Conservation (phyloP, 1,140 invertebrate genomes). For the Anoplolepis gracilipes region DNA sequence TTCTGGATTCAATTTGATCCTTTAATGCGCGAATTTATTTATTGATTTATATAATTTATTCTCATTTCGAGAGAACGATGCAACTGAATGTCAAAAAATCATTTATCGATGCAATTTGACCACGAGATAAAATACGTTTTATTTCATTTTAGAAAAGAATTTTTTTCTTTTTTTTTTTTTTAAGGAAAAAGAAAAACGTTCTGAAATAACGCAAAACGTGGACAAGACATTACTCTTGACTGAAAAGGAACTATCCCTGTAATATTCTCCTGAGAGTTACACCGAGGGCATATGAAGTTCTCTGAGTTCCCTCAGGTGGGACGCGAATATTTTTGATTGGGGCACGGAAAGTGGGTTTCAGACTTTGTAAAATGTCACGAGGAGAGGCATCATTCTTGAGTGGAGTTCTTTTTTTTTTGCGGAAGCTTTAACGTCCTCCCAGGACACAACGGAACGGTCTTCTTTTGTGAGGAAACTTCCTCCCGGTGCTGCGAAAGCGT, state of each 20-base stretch:
- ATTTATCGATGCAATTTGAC: neutral
- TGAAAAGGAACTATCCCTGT: conserved; percentile 2
- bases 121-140: neutral
- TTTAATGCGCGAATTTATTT: neutral
- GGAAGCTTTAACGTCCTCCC: neutral
- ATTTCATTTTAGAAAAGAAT: neutral
- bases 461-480: conserved; percentile 7
- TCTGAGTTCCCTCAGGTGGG: neutral
- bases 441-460: conserved; percentile 11
- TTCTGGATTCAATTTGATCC: neutral
- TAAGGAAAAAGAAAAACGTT: neutral
- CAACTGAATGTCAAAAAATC: neutral
- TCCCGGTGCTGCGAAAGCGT: neutral
- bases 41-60: conserved; percentile 28
- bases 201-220: neutral
- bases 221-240: neutral
- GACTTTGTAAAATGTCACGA: conserved; percentile 18
- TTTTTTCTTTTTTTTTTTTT: too few relatives aligned
- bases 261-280: neutral
- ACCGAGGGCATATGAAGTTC: conserved; percentile 1
- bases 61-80: neutral
- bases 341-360: conserved; percentile 28
- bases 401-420: neutral
- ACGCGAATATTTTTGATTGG: conserved; percentile 44
- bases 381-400: neutral